phyloP scores from a whole-genome alignment of 2,888 invertebrate genomes.

The Lochmaea capreae region DNA sequence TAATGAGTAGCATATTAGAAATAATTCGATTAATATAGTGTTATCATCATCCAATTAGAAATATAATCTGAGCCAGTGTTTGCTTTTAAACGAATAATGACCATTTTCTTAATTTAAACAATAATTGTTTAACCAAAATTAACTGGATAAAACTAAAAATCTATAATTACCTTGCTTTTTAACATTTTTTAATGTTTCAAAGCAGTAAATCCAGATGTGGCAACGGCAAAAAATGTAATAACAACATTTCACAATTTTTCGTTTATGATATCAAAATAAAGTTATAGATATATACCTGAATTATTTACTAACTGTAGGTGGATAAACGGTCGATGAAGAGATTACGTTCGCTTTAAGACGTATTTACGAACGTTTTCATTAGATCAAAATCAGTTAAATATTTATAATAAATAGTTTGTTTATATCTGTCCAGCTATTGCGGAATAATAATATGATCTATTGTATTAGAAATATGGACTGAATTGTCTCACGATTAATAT shows the following conservation, averaged over 20 bases:
- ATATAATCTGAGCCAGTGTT: too few species aligned
- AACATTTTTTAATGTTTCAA: too few species aligned
- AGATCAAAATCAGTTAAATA: slow-evolving; percentile 5
- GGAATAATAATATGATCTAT: slow-evolving; percentile 3
- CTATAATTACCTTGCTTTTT: too few species aligned
- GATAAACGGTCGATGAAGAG: neutral
- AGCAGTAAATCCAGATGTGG: neutral
- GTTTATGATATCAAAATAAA: neutral
- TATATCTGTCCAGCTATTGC: neutral
- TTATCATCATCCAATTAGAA: too few species aligned
- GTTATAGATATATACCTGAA: neutral
- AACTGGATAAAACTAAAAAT: too few species aligned
- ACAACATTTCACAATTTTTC: neutral
- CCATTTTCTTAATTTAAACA: too few species aligned
- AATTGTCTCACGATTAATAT: neutral
- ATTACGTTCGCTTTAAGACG: neutral
- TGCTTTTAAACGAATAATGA: too few species aligned
- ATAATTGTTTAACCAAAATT: too few species aligned
- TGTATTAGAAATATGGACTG: neutral
- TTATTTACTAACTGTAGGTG: neutral
- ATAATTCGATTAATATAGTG: too few species aligned
- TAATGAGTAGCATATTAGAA: too few species aligned
- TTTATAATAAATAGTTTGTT: slow-evolving; percentile 15
- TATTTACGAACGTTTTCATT: slow-evolving; percentile 14
- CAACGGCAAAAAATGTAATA: neutral